A percentile compares a stretch with the other conserved stretches of the same genome.
Conservation (phyloP, 2,888 invertebrate species). For the Agrochola lychnidis region DNA sequence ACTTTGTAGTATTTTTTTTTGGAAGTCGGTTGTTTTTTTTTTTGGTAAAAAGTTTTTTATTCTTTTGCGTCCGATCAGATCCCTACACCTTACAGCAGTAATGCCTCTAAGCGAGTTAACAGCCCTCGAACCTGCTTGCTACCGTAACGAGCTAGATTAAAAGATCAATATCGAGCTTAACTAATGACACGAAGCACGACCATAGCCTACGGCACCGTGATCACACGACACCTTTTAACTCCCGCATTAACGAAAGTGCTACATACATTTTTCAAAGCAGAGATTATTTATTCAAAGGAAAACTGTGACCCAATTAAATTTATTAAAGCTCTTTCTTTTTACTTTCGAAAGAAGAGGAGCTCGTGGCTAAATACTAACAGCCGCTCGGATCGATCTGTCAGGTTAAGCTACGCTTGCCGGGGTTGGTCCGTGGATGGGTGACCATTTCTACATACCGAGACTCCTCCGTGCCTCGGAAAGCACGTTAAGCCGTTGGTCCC, state of each 20-base stretch:
- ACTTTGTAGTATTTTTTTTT: no score
- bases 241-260: slow-evolving; percentile 10
- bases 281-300: slow-evolving; percentile 27
- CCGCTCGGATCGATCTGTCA: no score
- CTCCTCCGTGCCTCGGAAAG: no score
- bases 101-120: slow-evolving; percentile 31
- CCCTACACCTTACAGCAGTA: not conserved
- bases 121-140: slow-evolving; percentile 23
- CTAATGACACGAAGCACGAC: slow-evolving; percentile 45
- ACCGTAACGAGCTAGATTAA: slow-evolving; percentile 52
- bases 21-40: no score
- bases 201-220: slow-evolving; percentile 7
- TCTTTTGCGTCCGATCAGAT: not conserved
- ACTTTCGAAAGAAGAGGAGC: no score
- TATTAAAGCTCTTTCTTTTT: slow-evolving; percentile 15
- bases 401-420: no score
- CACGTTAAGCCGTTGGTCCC: no score
- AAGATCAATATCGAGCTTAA: slow-evolving; percentile 51
- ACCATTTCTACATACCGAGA: no score
- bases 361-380: no score
- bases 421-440: no score
- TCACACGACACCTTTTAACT: slow-evolving; percentile 6
- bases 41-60: not conserved
- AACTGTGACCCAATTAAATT: slow-evolving; percentile 17
- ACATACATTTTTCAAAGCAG: slow-evolving; percentile 17